These are phyloP conservation scores for Emys orbicularis DNA, from an alignment of 2,797 vertebrate genomes.

Conservation along the genomic window DNA sequence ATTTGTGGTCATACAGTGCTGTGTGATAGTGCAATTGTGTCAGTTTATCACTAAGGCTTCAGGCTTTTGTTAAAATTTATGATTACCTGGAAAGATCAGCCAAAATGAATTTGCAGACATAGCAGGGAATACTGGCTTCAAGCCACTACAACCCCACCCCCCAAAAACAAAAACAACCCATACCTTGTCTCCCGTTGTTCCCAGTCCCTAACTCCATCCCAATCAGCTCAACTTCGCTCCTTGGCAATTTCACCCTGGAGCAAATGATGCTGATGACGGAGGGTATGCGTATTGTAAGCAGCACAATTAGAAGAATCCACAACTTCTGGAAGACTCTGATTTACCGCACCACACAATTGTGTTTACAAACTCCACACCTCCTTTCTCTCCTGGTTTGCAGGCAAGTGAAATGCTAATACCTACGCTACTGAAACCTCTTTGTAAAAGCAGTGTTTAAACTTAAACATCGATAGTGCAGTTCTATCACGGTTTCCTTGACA, in stretches of 20 bases:
- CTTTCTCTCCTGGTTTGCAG: background rate
- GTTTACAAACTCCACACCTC: background rate
- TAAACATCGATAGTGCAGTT: background rate
- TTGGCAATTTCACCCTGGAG: background rate
- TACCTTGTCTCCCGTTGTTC: background rate
- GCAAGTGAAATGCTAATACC: background rate
- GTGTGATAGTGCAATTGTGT: background rate
- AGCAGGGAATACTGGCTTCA: background rate
- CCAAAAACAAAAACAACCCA: background rate
- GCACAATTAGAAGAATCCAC: background rate
- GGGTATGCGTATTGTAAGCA: background rate
- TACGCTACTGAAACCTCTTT: background rate
- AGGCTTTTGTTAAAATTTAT: background rate
- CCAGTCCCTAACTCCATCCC: background rate
- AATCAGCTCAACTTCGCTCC: background rate
- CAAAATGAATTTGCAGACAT: background rate
- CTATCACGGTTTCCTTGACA: background rate
- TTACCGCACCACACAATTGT: background rate
- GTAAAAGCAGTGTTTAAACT: background rate
- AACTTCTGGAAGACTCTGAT: background rate
- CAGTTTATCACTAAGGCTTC: background rate
- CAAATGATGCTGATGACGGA: background rate
- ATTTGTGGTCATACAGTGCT: fast-evolving
- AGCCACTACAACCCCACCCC: background rate
- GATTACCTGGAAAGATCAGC: background rate